Conservation (phyloP, 2,888 invertebrate species). For the Glaucopsyche alexis region DNA sequence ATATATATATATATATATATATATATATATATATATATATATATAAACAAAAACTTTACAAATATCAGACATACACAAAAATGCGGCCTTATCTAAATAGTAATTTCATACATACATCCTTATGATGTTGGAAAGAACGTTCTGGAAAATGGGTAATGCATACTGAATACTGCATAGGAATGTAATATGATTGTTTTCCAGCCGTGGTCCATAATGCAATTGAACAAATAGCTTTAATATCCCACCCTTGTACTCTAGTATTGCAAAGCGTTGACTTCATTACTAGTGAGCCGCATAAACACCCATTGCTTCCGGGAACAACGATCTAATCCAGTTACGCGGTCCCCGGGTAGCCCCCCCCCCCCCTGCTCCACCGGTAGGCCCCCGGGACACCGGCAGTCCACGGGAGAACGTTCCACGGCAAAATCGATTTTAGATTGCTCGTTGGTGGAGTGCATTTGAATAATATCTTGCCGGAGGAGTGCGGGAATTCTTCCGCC, state of each 20-base stretch:
- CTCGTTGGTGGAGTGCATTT: slow-evolving; percentile 11
- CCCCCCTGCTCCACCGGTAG: background rate
- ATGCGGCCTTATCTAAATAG: too few species aligned
- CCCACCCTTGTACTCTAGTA: background rate
- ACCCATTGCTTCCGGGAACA: slow-evolving; percentile 10
- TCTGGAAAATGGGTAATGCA: too few species aligned
- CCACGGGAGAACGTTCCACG: background rate
- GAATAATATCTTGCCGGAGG: background rate
- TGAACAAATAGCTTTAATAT: background rate
- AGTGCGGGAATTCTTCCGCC: slow-evolving; percentile 6
- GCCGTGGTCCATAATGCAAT: background rate
- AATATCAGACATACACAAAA: too few species aligned
- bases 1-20: too few species aligned
- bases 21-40: too few species aligned
- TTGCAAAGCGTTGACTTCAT: slow-evolving; percentile 7
- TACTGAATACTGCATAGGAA: too few species aligned
- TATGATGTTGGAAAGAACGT: too few species aligned
- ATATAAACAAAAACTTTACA: too few species aligned
- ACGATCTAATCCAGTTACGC: slow-evolving; percentile 10
- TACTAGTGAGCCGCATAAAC: background rate
- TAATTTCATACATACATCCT: too few species aligned
- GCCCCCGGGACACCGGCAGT: background rate
- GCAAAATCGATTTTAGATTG: slow-evolving; percentile 19
- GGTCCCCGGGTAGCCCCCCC: background rate
- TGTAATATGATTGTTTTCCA: background rate